Base-by-base conservation (phyloP, 2,113 vertebrate species). In the Upupa epops region DNA sequence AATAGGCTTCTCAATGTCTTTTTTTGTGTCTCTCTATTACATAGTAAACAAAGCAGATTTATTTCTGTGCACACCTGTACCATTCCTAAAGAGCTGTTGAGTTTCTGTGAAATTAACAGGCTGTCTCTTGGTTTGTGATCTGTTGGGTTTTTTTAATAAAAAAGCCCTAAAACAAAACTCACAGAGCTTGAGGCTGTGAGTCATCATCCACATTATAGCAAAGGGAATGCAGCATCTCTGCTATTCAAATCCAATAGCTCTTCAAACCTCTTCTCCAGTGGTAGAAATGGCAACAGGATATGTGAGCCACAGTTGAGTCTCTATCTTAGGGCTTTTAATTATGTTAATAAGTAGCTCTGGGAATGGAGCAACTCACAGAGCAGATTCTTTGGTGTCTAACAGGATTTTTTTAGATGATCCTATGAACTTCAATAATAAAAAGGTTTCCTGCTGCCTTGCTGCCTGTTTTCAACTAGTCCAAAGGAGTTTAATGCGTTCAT, bases 11-110 rank as follows among this genome's bases (percentile, higher is more conserved):
- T 37, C 36, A 36, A 13, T 61, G 49, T 6, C 2, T 49, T 69
- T 68, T 59, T 72, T 83, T 73, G 71, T 13, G 12, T 5, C 54
- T 46, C 18, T 87, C 84, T 76, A 86, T 92, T 90, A 61, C 63
- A 25, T 15, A 58, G 37, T 77, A 95, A 96, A 95, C 78, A 95
- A 96, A 96, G 36, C 49, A 78, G 74, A 93, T 95, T 96, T 94
- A 90, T 90, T 93, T 89, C 78, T 73, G 46, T 32, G 26, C 74
- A 70, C 81, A 90, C 91, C 86, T 94, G 92, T 79, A 73, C 88
- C 88, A 45, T 55, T 88, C 73, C 81, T 87, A 70, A 90, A 84
- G 77, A 73, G 83, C 90, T 91, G 65, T 61, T 55, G 86, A 90
- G 46, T 58, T 78, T 60, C 88, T 92, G 94, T 29, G 90, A 86